Conservation (phyloP, 23 tunicate species). For the Corella eumyota region DNA sequence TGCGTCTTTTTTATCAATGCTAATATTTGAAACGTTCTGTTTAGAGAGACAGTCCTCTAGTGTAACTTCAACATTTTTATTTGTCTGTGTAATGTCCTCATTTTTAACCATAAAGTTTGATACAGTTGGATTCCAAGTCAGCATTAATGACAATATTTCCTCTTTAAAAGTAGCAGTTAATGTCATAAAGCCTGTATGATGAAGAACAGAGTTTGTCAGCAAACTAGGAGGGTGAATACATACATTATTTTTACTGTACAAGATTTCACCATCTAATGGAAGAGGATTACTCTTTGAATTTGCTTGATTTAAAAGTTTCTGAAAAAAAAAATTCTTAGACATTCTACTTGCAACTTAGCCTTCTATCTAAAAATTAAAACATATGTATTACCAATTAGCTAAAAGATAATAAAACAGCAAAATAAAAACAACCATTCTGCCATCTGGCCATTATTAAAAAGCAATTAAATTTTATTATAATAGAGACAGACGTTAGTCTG, state of each 20-base stretch:
- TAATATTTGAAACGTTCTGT: not conserved
- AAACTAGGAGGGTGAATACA: constrained; percentile 60
- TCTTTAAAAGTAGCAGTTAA: constrained; percentile 38
- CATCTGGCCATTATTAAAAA: too few species aligned
- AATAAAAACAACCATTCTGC: too few species aligned
- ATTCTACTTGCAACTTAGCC: too few species aligned
- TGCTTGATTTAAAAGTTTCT: constrained; percentile 1
- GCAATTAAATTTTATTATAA: too few species aligned
- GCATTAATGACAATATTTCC: constrained; percentile 8
- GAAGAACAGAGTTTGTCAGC: constrained; percentile 24
- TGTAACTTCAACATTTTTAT: not conserved
- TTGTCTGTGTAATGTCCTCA: not conserved
- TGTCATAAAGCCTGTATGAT: constrained; percentile 53
- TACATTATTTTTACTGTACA: constrained; percentile 56
- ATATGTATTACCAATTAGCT: too few species aligned
- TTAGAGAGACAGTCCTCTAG: too few species aligned
- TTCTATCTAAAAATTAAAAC: too few species aligned
- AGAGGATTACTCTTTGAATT: constrained; percentile 4
- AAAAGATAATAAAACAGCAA: too few species aligned
- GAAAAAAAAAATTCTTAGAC: too few species aligned
- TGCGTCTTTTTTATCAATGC: not conserved
- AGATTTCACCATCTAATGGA: constrained; percentile 72
- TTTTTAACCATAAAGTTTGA: too few species aligned
- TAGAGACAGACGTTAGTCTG: too few species aligned
- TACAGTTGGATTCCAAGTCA: constrained; percentile 65